Percentiles rank a stretch among this genome's conserved stretches.
These are phyloP conservation scores for Pachyseris speciosa DNA, from an alignment of 64 coral and sea anemone species.

Conservation along the genomic window DNA sequence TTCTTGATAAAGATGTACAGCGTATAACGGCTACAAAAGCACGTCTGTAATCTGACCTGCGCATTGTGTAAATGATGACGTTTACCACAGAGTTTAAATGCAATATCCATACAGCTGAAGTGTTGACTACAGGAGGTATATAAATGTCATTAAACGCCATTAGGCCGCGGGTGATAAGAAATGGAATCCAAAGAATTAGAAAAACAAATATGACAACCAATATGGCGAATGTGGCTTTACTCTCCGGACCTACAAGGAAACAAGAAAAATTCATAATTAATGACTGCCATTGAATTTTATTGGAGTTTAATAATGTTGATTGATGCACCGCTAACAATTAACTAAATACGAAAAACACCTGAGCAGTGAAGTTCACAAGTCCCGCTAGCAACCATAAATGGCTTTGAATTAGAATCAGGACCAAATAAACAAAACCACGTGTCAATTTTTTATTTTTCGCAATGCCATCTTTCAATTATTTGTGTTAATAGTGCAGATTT, in stretches of 20 bases:
- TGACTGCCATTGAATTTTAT: not conserved
- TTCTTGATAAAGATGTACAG: not conserved
- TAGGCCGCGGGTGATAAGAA: slow-evolving; percentile 49
- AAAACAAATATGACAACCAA: slow-evolving; percentile 62
- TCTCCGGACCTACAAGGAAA: slow-evolving; percentile 19
- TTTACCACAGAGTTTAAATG: slow-evolving; percentile 61
- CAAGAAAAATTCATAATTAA: not conserved
- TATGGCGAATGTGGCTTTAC: slow-evolving; percentile 48
- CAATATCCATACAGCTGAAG: slow-evolving; percentile 53
- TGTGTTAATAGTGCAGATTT: too few species aligned
- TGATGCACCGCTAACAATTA: too few species aligned
- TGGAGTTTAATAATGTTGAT: too few species aligned
- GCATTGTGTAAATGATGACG: slow-evolving; percentile 53
- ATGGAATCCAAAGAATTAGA: slow-evolving; percentile 61
- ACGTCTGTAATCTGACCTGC: slow-evolving; percentile 49
- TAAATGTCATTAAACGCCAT: slow-evolving; percentile 7
- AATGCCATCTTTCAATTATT: too few species aligned
- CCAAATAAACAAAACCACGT: too few species aligned
- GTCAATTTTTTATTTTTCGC: too few species aligned
- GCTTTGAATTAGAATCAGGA: too few species aligned
- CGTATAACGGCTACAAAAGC: slow-evolving; percentile 43
- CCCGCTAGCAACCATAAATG: too few species aligned
- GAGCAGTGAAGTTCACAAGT: too few species aligned
- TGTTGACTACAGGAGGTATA: slow-evolving; percentile 1
- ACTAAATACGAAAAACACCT: too few species aligned